Conservation (phyloP, 2,888 invertebrate species). For the Ectropis crepuscularia region DNA sequence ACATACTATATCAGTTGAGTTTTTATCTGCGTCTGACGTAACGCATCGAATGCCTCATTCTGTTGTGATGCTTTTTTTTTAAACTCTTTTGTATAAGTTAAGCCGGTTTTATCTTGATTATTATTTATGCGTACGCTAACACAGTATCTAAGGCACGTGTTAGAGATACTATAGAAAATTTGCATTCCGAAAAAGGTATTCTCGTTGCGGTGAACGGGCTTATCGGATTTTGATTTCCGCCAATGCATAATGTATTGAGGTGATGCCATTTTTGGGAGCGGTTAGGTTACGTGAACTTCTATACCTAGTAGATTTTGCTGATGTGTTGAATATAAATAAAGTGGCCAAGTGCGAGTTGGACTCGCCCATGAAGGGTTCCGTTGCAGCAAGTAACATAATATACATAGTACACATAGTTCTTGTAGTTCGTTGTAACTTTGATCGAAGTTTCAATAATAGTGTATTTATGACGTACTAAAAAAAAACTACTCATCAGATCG, state of each 20-base stretch:
- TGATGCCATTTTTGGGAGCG: constrained; percentile 3
- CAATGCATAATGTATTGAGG: constrained; percentile 23
- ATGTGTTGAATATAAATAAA: too few relatives aligned
- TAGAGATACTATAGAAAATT: constrained; percentile 3
- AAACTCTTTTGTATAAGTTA: constrained; percentile 1
- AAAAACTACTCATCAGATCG: too few relatives aligned
- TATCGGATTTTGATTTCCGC: constrained; percentile 21
- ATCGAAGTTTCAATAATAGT: too few relatives aligned
- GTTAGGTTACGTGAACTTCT: constrained; percentile 2
- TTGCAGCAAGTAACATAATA: too few relatives aligned
- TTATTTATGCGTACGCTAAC: constrained; percentile 11
- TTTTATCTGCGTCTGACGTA: constrained; percentile 27
- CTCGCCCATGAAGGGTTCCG: too few relatives aligned
- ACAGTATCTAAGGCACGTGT: constrained; percentile 6
- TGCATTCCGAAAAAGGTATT: constrained; percentile 16
- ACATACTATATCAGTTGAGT: constrained; percentile 23
- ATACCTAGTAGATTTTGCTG: not conserved
- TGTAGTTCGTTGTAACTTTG: too few relatives aligned
- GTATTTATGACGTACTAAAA: too few relatives aligned
- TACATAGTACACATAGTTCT: too few relatives aligned
- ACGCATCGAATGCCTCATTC: constrained; percentile 2
- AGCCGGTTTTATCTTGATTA: constrained; percentile 13
- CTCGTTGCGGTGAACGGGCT: not conserved
- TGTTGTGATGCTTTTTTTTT: constrained; percentile 17
- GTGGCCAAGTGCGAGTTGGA: too few relatives aligned